Evolutionary conservation across 1,140 invertebrate genomes (phyloP), one percentile per base, ranked within the genome.

Genomic region (Paramacrobiotus metropolitanus): DNA sequence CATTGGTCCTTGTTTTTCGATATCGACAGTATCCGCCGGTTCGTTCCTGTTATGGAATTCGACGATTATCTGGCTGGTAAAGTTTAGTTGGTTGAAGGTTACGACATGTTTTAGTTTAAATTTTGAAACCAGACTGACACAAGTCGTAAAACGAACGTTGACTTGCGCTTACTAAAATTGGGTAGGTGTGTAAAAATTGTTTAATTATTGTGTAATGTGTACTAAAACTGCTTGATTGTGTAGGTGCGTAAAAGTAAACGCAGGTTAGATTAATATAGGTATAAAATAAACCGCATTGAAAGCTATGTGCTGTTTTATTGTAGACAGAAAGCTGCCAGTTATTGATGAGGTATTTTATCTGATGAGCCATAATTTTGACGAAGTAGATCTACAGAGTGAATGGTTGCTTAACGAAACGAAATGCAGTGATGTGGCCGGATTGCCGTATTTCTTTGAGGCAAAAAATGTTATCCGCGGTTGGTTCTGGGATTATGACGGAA

Each of bases 1-100:
- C 78, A 81, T 1, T 97, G 93, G 93, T 71, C 74, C 9, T 68
- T 72, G 24, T 96, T 94, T 72, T 98, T 97, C 73, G 83, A 97
- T 70, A 62, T 94, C 15, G 64, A 76, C 9, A 86, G 86, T 70
- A 71, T 97, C 20, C 75, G 81, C 69, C 75, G 76, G 61, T 93
- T 83, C 76, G 78, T 84, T 21, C 85, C 88, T 59, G 85, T 94
- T 0, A 77, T 92, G 18, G 92, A 98, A 76, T 80, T 92, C 72
- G 70, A 83, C 63, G 82, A 93, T 67, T 85, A 86, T 73, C 71
- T 93, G 59, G 71, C 70, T 67, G 66, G 70, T 71, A 60, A 30
- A 59, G 31, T 40, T n/a, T n/a, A n/a, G n/a, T n/a, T n/a, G n/a
- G n/a, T n/a, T n/a, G n/a, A n/a, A n/a, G n/a, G n/a, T n/a, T n/a